Conservation (phyloP, 2,888 invertebrate species). For the Sycophila texana region DNA sequence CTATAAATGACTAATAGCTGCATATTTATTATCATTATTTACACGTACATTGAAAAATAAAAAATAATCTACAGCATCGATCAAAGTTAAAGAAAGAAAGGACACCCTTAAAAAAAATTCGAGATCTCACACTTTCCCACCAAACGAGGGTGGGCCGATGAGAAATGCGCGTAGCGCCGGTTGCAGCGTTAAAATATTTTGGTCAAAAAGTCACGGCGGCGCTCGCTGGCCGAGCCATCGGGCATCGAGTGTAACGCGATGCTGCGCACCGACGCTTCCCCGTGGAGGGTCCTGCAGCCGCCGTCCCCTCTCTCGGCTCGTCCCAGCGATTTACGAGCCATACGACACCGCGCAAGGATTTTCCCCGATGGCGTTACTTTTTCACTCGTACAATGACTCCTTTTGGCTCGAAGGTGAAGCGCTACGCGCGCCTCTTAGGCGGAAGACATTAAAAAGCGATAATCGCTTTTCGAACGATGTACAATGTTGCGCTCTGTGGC, state of each 20-base stretch:
- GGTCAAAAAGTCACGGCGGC: not conserved
- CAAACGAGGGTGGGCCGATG: not conserved
- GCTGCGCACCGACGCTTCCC: not conserved
- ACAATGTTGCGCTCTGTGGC: constrained; percentile 30
- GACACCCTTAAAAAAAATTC: not conserved
- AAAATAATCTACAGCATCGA: too few species aligned
- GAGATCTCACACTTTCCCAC: not conserved
- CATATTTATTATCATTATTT: too few species aligned
- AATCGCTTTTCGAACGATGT: constrained; percentile 32
- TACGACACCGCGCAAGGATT: not conserved
- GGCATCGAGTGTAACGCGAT: constrained; percentile 31
- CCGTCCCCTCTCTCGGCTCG: not conserved
- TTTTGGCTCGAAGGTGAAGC: too few species aligned
- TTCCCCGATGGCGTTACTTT: not conserved
- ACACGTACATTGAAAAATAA: too few species aligned
- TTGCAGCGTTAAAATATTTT: constrained; percentile 26
- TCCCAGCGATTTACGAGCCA: constrained; percentile 13
- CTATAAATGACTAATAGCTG: too few species aligned
- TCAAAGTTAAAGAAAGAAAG: too few species aligned
- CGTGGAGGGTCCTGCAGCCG: too few species aligned
- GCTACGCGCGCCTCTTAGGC: not conserved
- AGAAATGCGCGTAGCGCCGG: constrained; percentile 11
- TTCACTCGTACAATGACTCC: not conserved
- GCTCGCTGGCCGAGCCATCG: not conserved
- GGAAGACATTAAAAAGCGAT: constrained; percentile 46